These are phyloP conservation scores for Augochlora pura DNA, from an alignment of 1,140 invertebrate genomes.

Conservation along the genomic window DNA sequence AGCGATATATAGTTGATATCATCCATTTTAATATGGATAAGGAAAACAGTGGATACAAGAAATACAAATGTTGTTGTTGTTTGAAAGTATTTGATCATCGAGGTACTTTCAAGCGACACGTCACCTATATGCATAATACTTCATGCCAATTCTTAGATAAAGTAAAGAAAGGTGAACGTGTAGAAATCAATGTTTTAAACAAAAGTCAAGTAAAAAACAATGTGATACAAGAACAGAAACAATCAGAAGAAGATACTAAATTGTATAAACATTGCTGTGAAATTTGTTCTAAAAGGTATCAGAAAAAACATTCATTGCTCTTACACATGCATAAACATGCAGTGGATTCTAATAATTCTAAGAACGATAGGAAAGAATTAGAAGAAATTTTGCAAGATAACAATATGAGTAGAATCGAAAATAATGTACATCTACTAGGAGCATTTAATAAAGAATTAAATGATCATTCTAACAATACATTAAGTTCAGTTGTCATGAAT, in stretches of 20 bases:
- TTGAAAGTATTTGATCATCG: neutral
- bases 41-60: neutral
- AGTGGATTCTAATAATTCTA: neutral
- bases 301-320: neutral
- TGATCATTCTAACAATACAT: neutral
- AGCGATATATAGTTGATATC: neutral
- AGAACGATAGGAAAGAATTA: neutral
- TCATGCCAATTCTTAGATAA: too few species aligned
- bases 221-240: too few species aligned
- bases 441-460: neutral
- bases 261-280: neutral
- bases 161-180: neutral
- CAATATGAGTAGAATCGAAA: neutral
- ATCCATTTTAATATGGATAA: neutral
- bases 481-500: neutral
- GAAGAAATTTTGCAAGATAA: neutral
- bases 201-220: too few species aligned
- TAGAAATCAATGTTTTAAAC: neutral
- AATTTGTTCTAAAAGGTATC: conserved; percentile 2
- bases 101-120: neutral
- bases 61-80: conserved; percentile 30
- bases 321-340: neutral
- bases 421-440: neutral
- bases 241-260: neutral
- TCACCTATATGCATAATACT: neutral